Percentiles rank a stretch among this genome's conserved stretches.
phyloP scores from a whole-genome alignment of 1,140 invertebrate species.

The Philopotamus ludificatus region DNA sequence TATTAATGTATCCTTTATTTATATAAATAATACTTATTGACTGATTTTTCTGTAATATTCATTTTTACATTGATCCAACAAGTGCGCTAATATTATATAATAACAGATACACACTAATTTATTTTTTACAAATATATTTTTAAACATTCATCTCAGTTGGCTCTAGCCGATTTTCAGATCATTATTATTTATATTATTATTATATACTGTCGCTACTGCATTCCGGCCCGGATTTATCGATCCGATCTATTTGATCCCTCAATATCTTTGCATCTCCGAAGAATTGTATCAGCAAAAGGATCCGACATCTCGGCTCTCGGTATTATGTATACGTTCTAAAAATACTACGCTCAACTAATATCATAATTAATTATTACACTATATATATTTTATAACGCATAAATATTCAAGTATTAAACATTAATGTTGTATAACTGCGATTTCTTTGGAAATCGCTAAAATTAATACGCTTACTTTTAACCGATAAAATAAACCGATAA shows the following conservation, averaged over 20 bases:
- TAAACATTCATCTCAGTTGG: neutral
- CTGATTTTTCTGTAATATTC: no score
- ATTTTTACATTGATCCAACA: no score
- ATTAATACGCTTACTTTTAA: neutral
- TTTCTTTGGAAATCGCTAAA: neutral
- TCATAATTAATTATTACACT: neutral
- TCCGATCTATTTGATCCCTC: neutral
- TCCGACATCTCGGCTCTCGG: neutral
- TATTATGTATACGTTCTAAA: neutral
- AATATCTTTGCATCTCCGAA: slow-evolving; percentile 6
- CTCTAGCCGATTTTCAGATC: no score
- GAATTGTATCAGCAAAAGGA: neutral
- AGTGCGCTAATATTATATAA: neutral
- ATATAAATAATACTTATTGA: no score
- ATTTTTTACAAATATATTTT: neutral
- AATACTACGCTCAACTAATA: neutral
- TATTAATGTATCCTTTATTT: no score
- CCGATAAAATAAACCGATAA: no score
- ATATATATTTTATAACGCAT: neutral
- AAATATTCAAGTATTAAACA: neutral
- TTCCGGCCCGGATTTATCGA: neutral
- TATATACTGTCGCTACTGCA: neutral
- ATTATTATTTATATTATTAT: no score
- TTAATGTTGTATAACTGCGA: neutral
- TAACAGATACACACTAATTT: neutral